Base-by-base conservation (phyloP, 1,140 invertebrate species). In the Aleiodes sp. region DNA sequence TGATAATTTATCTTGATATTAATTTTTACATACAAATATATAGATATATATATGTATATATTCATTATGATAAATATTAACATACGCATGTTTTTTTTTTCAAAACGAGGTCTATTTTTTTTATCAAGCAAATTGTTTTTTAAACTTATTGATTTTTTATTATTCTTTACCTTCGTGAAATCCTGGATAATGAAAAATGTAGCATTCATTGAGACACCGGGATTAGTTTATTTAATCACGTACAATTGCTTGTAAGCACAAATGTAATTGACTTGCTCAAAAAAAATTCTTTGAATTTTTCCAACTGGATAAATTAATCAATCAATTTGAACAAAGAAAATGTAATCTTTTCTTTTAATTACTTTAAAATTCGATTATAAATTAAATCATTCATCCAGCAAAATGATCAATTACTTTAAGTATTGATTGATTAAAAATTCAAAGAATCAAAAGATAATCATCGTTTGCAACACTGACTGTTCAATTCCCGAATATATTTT, bases 161-260 rank as follows among this genome's bases (percentile, higher is more conserved):
- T 31, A 31, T 59, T 82, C 75, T 84, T 86, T 86, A 86, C 84
- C 84, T 86, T 85, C 74, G 83, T 85, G 75, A 86, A 86, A 85
- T 86, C 84, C 84, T 86, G 84, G 83, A 79, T 83, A 84, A 83
- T 85, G n/a, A 82, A 83, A 76, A 85, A 84, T 78, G 84, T 83
- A 85, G 84, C 82, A 85, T 82, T 85, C 78, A 81, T 86, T 85
- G 79, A 86, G 84, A 86, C 82, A 59, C 56, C 56, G 56, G 80
- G 80, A 85, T 82, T 85, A 86, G 80, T 82, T 43, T 72, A 84
- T 82, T 82, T 78, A 80, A 83, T 75, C 67, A 80, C 76, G 80
- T 81, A n/a, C 72, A 72, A 21, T 69, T 35, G 43, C 60, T 31
- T 62, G 60, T 79, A 74, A 74, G 72, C 70, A 74, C 77, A 71